Evolutionary conservation across 2,797 vertebrate species (phyloP), one percentile per base, ranked within the genome.

Genomic region (Notamacropus eugenii): DNA sequence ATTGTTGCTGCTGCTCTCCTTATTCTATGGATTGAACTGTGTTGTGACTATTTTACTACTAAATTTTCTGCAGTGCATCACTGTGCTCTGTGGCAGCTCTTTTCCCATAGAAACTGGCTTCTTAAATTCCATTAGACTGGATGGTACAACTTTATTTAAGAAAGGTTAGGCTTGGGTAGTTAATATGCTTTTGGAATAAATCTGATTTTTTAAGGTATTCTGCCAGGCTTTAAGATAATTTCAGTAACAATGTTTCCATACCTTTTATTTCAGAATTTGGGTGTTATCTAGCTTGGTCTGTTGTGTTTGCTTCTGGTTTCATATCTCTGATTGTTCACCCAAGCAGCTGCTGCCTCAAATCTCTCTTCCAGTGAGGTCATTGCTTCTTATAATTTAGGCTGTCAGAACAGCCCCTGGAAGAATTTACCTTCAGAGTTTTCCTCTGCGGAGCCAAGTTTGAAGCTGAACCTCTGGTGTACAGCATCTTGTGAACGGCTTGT

Each of bases 321-420:
- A 11, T 59, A n/a, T 93, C 92, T 19, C 52, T 0, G 29, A 55
- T 52, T 24, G 54, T 40, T 6, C 24, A 3, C 50, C 90, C 24
- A 0, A 22, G 54, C 50, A 55, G 62, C 91, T 54, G 34, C 59
- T 6, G 90, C 54, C n/a, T 90, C 87, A 10, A 12, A 28, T 58
- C 67, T 96, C 96, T 94, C 59, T 93, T 97, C 87, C 31, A 91
- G 96, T 92, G 96, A 98, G 92, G 55, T 95, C 29, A 0, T 54
- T 94, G 52, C 92, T 93, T 93, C 1, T 93, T 29, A 11, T 0
- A 27, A 14, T 4, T 93, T 0, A 4, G 91, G 10, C 92, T 55
- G 93, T 90, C 9, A 9, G 58, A 91, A 55, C 82, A 57, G 67
- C 52, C 92, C 93, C 90, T 67, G 67, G 91, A 91, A 95, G 95